Percentiles rank a stretch among this genome's conserved stretches.
phyloP scores from a whole-genome alignment of 2,113 vertebrate genomes.

The Prunella fulvescens region DNA sequence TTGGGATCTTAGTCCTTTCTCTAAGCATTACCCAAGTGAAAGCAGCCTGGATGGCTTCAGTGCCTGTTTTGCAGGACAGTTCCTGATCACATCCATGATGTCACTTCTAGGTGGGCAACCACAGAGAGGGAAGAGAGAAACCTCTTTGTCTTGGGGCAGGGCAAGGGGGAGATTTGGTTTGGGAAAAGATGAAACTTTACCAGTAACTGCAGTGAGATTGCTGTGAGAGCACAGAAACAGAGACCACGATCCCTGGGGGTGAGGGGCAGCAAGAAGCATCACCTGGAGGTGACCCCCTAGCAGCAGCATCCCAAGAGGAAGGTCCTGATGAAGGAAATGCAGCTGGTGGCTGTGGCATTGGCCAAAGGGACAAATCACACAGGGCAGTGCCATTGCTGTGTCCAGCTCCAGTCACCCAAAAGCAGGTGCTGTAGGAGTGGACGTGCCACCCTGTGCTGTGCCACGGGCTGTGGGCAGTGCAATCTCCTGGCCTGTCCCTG shows the following conservation, averaged over 20 bases:
- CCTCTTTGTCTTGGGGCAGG: neutral
- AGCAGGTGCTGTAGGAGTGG: neutral
- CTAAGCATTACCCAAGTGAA: neutral
- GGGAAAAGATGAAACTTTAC: neutral
- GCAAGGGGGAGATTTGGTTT: neutral
- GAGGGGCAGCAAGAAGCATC: neutral
- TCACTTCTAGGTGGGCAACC: neutral
- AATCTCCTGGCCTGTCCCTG: neutral
- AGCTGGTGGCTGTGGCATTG: neutral
- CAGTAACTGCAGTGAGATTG: neutral
- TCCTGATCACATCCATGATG: accelerated
- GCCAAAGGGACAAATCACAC: neutral
- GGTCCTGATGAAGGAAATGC: neutral
- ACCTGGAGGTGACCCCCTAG: neutral
- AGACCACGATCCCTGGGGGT: accelerated
- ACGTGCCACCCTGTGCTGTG: accelerated
- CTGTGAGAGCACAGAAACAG: neutral
- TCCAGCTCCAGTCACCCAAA: neutral
- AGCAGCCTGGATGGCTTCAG: neutral
- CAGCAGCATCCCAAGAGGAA: neutral
- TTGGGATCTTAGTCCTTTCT: neutral
- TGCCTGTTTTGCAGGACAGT: neutral
- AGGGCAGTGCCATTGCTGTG: neutral
- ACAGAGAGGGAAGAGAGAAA: neutral
- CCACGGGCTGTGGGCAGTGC: neutral